phyloP scores from a whole-genome alignment of 23 tunicate species.

The Ciona savignyi region DNA sequence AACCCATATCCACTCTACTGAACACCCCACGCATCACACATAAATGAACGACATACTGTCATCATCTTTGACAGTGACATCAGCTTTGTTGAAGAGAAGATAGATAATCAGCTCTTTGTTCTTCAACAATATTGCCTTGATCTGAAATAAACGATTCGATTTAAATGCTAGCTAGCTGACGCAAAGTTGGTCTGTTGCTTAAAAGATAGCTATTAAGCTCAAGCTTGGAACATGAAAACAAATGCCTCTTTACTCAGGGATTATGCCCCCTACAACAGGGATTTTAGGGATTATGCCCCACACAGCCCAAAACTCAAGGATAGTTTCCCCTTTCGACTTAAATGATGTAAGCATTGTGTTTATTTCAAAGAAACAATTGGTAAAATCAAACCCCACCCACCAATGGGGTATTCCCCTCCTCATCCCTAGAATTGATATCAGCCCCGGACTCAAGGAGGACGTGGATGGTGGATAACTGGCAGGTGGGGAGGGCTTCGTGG shows the following conservation, averaged over 20 bases:
- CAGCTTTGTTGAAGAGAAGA: constrained; percentile 52
- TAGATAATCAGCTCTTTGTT: constrained; percentile 35
- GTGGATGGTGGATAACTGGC: constrained; percentile 43
- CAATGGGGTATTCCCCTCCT: constrained; percentile 64
- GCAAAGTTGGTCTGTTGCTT: too few species aligned
- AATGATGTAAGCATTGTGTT: too few species aligned
- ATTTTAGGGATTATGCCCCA: too few species aligned
- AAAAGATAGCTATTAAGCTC: too few species aligned
- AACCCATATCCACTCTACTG: too few species aligned
- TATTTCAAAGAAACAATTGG: not conserved
- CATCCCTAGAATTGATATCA: constrained; percentile 43
- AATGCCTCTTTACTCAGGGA: too few species aligned
- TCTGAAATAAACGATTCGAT: constrained; percentile 24
- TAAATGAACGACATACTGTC: constrained; percentile 41
- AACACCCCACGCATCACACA: too few species aligned
- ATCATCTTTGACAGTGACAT: constrained; percentile 38
- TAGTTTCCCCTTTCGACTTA: too few species aligned
- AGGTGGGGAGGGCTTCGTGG: constrained; percentile 21
- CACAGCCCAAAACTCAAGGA: too few species aligned
- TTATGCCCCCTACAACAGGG: too few species aligned
- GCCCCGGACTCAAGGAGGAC: constrained; percentile 50
- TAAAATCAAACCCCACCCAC: constrained; percentile 14
- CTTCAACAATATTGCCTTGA: constrained; percentile 37
- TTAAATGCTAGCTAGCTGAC: too few species aligned
- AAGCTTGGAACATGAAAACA: too few species aligned